Evolutionary conservation across 2,797 vertebrate species (phyloP), one percentile per base, ranked within the genome.

Genomic region (Liparis tanakae): DNA sequence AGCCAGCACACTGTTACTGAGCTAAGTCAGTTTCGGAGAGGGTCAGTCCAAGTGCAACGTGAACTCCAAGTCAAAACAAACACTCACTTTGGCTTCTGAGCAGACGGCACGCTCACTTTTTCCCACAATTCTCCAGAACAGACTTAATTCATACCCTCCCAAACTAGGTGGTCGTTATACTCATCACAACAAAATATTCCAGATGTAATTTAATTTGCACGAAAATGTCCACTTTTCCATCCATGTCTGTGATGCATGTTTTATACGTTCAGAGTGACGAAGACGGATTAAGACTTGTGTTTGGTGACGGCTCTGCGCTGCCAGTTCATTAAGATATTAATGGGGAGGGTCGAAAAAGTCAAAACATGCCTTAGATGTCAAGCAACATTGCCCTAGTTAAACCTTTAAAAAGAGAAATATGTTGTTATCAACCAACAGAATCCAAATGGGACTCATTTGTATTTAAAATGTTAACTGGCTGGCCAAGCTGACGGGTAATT

Each of bases 401-500:
- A 82, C 70, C 61, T 77, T 82, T 36, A 74, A 69, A 67, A 72
- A 60, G 1, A 71, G 46, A 48, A 50, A 69, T 67, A 72, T 76
- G 51, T 54, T 85, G 73, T 83, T 80, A 85, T 73, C 83, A 85
- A 90, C 80, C 89, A 88, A 94, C 89, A 93, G 74, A 88, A 91
- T 93, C 94, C 93, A 94, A 96, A 95, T 91, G 82, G 90, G 85
- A 90, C 76, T 79, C 90, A 84, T 94, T 95, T 93, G 93, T 94
- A 93, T 94, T 95, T 77, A 43, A 84, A 8, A 70, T 70, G 74
- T 80, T 88, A 85, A 88, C 85, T 82, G 70, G 79, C 77, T 87
- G 91, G 90, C 80, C 92, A 88, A 92, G 92, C 87, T 55, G 58
- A 20, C 74, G 10, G 90, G 91, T 97, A 96, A 97, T 97, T 97